Evolutionary conservation across 2,888 invertebrate species (phyloP).

Genomic region (Pristionchus mayeri): DNA sequence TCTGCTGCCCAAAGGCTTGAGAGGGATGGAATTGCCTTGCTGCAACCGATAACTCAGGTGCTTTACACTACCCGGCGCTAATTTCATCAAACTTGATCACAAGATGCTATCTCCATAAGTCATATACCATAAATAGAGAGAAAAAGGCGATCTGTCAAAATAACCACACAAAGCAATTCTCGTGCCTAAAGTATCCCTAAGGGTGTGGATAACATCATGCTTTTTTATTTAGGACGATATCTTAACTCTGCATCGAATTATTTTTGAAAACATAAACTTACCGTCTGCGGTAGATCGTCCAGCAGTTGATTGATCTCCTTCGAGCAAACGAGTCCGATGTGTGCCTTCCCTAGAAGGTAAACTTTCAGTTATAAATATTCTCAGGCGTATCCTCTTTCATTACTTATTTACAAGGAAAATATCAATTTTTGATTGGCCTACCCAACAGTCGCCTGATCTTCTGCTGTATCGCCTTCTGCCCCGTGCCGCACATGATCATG

Average conservation of each 20-base stretch:
- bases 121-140: too few species aligned
- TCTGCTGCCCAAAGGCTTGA: slow-evolving; percentile 94
- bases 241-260: too few species aligned
- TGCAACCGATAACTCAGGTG: slow-evolving; percentile 77
- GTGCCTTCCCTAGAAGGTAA: slow-evolving; percentile 99
- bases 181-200: too few species aligned
- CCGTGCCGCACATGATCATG: slow-evolving; percentile 82
- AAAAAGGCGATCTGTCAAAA: background rate
- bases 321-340: slow-evolving; percentile 96
- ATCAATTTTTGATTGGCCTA: too few species aligned
- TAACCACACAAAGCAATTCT: too few species aligned
- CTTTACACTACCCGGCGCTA: background rate
- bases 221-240: too few species aligned
- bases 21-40: slow-evolving; percentile 97
- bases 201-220: too few species aligned
- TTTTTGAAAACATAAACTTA: too few species aligned
- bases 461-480: slow-evolving; percentile 70
- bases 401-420: background rate
- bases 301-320: slow-evolving; percentile 96
- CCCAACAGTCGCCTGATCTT: slow-evolving; percentile 51
- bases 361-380: slow-evolving; percentile 90
- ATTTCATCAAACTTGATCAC: too few species aligned
- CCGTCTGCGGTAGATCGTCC: slow-evolving; percentile 87
- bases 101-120: too few species aligned
- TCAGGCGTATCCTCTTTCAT: slow-evolving; percentile 80